Evolutionary conservation across 2,113 vertebrate genomes (phyloP).

Genomic region (Panthera uncia): DNA sequence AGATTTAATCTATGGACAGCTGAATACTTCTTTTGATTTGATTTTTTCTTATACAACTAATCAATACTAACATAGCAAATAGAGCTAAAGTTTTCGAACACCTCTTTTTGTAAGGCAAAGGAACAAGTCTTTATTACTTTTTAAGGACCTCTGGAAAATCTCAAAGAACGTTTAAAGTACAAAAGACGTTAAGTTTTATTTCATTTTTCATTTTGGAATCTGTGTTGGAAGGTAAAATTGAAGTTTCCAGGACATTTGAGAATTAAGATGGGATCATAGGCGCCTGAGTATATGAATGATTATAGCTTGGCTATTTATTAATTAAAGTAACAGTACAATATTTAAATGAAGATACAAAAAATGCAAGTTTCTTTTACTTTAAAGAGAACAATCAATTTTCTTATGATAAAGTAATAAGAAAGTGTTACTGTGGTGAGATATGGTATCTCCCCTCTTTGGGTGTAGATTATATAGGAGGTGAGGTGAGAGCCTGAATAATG

Average conservation of each 20-base stretch:
- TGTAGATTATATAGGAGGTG: neutral
- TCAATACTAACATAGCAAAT: neutral
- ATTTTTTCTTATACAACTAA: neutral
- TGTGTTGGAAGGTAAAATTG: conserved; percentile 2
- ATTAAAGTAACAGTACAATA: neutral
- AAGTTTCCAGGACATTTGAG: neutral
- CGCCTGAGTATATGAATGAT: neutral
- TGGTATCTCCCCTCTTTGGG: neutral
- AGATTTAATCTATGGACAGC: neutral
- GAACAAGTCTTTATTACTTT: neutral
- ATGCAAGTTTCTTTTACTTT: neutral
- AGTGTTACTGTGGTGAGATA: neutral
- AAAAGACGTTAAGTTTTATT: neutral
- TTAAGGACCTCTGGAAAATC: neutral
- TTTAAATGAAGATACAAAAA: neutral
- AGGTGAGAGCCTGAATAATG: neutral
- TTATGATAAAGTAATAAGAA: neutral
- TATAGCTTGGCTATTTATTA: neutral
- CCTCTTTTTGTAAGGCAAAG: neutral
- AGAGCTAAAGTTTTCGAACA: neutral
- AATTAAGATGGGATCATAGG: neutral
- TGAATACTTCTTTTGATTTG: neutral
- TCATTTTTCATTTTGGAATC: neutral
- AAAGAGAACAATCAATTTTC: neutral
- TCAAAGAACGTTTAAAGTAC: neutral